Evolutionary conservation across 2,113 vertebrate species (phyloP).

Genomic region (Dromas ardeola): DNA sequence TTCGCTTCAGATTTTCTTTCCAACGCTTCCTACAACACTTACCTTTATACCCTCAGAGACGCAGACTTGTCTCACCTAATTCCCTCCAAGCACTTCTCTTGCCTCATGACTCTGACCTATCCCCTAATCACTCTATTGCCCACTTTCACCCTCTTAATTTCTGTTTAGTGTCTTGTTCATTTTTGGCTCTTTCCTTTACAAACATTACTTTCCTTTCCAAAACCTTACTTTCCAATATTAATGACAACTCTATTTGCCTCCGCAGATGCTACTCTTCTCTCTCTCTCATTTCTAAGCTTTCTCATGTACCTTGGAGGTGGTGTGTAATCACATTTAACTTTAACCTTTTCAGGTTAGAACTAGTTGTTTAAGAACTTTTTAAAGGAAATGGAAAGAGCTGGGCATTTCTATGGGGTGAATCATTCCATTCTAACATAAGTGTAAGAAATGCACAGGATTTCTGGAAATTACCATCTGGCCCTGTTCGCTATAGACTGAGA

Average conservation of each 20-base stretch:
- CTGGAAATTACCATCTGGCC: background rate
- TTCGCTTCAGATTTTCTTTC: background rate
- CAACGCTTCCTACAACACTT: background rate
- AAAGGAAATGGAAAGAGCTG: background rate
- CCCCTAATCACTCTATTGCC: background rate
- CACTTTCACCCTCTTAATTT: background rate
- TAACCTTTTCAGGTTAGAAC: background rate
- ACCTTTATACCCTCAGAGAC: background rate
- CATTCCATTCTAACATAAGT: background rate
- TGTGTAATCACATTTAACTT: background rate
- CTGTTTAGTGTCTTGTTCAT: background rate
- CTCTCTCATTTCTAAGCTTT: background rate
- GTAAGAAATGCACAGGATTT: background rate
- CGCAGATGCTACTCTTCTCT: background rate
- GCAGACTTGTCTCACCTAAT: background rate
- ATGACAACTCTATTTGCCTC: background rate
- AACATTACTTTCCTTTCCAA: background rate
- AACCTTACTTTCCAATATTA: background rate
- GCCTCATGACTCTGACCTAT: background rate
- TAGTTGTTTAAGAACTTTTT: background rate
- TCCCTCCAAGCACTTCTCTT: background rate
- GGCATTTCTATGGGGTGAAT: background rate
- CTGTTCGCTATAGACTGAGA: background rate
- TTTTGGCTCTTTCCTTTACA: background rate
- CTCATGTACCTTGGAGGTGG: background rate